Base-by-base conservation (phyloP, 1,140 invertebrate genomes). In the Augochlora pura region DNA sequence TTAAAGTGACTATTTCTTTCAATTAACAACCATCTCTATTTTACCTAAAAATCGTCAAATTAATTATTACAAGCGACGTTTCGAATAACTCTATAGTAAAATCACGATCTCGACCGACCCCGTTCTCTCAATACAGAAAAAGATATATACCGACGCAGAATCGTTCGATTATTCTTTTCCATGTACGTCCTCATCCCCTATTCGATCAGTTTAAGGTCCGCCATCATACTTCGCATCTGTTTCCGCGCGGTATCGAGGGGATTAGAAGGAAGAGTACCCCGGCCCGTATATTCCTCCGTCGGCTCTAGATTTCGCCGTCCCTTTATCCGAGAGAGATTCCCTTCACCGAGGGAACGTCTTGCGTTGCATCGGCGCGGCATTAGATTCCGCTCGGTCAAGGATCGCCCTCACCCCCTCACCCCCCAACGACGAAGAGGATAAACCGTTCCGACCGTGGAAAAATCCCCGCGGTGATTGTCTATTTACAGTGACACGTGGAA, bases 391-490 rank as follows among this genome's bases (percentile, higher is more conserved):
- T 46, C 16, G 38, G 38, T 59, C 64, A 59, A 67, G 49, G 52
- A 64, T 60, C 71, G 25, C 32, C 60, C n/a, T n/a, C n/a, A n/a
- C n/a, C n/a, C n/a, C n/a, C n/a, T n/a, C n/a, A n/a, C n/a, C n/a
- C n/a, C n/a, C n/a, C n/a, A n/a, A n/a, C n/a, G n/a, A n/a, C n/a
- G 42, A 73, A 39, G 25, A 21, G 27, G 9, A 62, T 77, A 62
- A 71, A 71, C 42, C n/a, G 46, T 71, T 27, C 18, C 12, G 21
- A 12, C 18, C 25, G 7, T 32, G 21, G 52, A n/a, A 32, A 25
- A 62, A 77, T 77, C 27, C 38, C 9, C 14, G 39, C 12, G 68
- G 23, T 54, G 76, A 78, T 78, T 72, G 25, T 59, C 10, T 60
- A 68, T 76, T 76, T 76, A 67, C 65, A 23, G 18, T 42, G 63